phyloP scores from a whole-genome alignment of 2,797 vertebrate species.

The Danio kyathit region DNA sequence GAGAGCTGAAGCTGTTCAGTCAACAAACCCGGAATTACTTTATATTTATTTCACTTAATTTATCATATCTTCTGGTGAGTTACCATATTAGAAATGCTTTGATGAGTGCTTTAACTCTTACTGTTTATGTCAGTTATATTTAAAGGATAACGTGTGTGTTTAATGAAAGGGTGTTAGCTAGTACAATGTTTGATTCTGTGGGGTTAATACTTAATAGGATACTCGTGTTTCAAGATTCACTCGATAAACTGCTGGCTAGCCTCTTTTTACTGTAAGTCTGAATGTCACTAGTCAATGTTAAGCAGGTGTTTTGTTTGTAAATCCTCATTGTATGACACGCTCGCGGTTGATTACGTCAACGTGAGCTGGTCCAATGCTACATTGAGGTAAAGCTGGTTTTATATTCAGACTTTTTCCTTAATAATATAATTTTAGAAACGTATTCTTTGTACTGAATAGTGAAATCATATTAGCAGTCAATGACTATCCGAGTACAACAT shows the following conservation, averaged over 20 bases:
- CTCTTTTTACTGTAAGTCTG: background rate
- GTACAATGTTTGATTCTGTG: background rate
- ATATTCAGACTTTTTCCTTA: too few species aligned
- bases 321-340: background rate
- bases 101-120: background rate
- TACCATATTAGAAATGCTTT: background rate
- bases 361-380: background rate
- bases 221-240: background rate
- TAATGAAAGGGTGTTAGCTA: background rate
- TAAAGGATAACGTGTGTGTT: background rate
- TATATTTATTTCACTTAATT: background rate
- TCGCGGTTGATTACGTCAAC: background rate
- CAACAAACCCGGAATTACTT: conserved; percentile 6
- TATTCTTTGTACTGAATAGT: too few species aligned
- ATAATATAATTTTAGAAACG: too few species aligned
- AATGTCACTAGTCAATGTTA: background rate
- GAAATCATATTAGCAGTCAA: too few species aligned
- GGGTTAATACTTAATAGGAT: conserved; percentile 14
- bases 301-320: conserved; percentile 9
- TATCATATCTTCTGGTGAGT: conserved; percentile 30
- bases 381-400: too few species aligned
- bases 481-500: too few species aligned
- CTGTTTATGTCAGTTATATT: background rate
- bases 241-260: background rate
- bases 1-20: conserved; percentile 16